A percentile compares a stretch with the other conserved stretches of the same genome.
These are phyloP conservation scores for Drosophila lacertosa DNA, from an alignment of 1,140 invertebrate species.

Conservation along the genomic window DNA sequence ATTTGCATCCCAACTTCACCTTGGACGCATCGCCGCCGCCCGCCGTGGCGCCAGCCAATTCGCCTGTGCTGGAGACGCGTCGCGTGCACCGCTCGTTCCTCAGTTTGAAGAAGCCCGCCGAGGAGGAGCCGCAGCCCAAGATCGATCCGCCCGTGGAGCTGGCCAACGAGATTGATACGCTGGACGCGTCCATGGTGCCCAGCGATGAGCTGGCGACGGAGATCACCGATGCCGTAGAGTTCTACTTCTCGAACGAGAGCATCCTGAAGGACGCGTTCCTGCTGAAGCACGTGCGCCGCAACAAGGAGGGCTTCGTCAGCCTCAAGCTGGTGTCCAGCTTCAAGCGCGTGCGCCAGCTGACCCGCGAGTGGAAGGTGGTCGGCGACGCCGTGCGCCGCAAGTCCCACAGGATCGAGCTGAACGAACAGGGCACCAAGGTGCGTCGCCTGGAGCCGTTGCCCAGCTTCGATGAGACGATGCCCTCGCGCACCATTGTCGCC, in stretches of 20 bases:
- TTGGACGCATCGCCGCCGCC: constrained; percentile 68
- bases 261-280: constrained; percentile 97
- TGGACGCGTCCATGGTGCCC: constrained; percentile 84
- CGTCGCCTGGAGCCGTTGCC: constrained; percentile 93
- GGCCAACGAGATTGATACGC: constrained; percentile 70
- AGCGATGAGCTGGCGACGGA: constrained; percentile 90
- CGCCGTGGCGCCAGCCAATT: constrained; percentile 62
- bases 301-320: constrained; percentile 97
- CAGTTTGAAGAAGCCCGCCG: constrained; percentile 57
- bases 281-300: constrained; percentile 95
- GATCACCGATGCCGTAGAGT: constrained; percentile 94
- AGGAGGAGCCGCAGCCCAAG: constrained; percentile 22
- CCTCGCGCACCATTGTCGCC: constrained; percentile 94
- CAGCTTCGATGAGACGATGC: constrained; percentile 94
- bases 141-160: constrained; percentile 6
- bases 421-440: constrained; percentile 95
- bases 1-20: constrained; percentile 77
- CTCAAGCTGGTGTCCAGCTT: constrained; percentile 97
- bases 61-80: constrained; percentile 60
- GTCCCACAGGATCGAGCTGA: constrained; percentile 94
- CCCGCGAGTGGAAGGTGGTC: constrained; percentile 96
- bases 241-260: constrained; percentile 97
- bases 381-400: constrained; percentile 90
- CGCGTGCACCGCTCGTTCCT: constrained; percentile 75
- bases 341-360: constrained; percentile 95